phyloP scores from a whole-genome alignment of 2,113 vertebrate genomes.

The Naja naja region DNA sequence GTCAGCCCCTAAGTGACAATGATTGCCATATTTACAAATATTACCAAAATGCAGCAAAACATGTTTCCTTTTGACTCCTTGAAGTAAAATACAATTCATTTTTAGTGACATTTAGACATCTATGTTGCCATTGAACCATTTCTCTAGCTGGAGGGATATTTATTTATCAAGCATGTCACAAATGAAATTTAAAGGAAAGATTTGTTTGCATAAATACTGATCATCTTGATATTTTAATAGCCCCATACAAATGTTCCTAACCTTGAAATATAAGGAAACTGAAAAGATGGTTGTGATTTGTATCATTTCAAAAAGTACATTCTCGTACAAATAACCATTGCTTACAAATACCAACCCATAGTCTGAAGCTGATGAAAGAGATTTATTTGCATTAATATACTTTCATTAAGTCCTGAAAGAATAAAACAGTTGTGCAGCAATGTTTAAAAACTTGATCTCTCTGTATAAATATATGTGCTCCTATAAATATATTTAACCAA shows the following conservation, averaged over 20 bases:
- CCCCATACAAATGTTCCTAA: not conserved
- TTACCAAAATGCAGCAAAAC: constrained; percentile 34
- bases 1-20: constrained; percentile 29
- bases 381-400: constrained; percentile 1
- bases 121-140: constrained; percentile 21
- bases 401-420: not conserved
- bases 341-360: not conserved
- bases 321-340: not conserved
- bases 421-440: not conserved
- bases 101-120: constrained; percentile 26
- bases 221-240: constrained; percentile 17
- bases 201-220: constrained; percentile 15
- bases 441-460: not conserved
- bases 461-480: not conserved
- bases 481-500: not conserved
- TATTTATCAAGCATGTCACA: constrained; percentile 11
- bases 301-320: constrained; percentile 11
- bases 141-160: constrained; percentile 24
- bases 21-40: constrained; percentile 54
- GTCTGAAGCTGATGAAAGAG: constrained; percentile 5
- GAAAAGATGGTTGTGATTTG: constrained; percentile 26
- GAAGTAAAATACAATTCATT: constrained; percentile 28
- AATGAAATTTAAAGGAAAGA: constrained; percentile 25
- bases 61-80: constrained; percentile 12
- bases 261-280: not conserved